phyloP scores from a whole-genome alignment of 2,797 vertebrate species.

The Sebastes nivosus region DNA sequence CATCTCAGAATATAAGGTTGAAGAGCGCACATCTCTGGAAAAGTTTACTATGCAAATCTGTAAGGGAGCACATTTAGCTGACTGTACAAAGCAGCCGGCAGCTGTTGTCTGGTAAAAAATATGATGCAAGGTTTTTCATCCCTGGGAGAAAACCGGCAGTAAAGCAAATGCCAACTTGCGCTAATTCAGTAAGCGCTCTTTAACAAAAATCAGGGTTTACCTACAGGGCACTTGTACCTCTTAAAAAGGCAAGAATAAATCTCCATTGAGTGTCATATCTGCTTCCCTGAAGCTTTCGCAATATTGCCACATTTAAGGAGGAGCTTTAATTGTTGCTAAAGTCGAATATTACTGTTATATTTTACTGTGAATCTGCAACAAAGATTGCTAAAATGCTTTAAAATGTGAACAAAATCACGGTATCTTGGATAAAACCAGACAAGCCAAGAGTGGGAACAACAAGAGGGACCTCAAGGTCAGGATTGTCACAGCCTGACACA shows the following conservation, averaged over 20 bases:
- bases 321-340: not conserved
- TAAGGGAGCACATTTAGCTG: conserved; percentile 30
- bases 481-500: not conserved
- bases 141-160: conserved; percentile 7
- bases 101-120: conserved; percentile 47
- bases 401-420: not conserved
- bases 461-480: not conserved
- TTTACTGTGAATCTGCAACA: not conserved
- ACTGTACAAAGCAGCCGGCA: conserved; percentile 45
- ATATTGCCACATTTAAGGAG: not conserved
- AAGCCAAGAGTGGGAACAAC: not conserved
- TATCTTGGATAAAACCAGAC: not conserved
- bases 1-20: conserved; percentile 6
- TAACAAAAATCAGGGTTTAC: conserved; percentile 23
- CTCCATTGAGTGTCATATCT: not conserved
- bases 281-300: not conserved
- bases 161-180: conserved; percentile 14
- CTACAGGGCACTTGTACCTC: conserved; percentile 3
- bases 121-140: conserved; percentile 9
- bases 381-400: not conserved
- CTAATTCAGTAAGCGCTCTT: conserved; percentile 22
- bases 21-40: conserved; percentile 22
- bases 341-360: not conserved
- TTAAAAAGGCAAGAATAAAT: not conserved
- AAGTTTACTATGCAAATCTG: conserved; percentile 37